phyloP scores from a whole-genome alignment of 2,113 vertebrate genomes.

The Ursus arctos region DNA sequence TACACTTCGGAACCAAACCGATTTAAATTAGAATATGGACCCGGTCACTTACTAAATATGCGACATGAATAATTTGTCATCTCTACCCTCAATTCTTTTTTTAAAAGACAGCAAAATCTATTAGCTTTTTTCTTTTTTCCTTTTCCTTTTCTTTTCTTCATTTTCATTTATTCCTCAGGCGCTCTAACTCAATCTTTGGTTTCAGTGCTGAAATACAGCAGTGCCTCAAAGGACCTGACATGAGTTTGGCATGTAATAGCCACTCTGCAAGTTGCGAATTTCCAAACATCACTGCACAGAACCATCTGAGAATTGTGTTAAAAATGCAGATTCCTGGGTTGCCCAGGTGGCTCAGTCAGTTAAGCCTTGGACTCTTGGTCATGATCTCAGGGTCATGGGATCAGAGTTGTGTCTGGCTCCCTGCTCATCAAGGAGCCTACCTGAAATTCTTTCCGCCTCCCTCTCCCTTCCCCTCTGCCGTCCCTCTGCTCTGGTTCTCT shows the following conservation, averaged over 20 bases:
- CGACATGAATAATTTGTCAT: background rate
- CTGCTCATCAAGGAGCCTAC: background rate
- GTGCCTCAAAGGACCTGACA: background rate
- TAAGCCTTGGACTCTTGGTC: background rate
- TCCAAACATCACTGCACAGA: background rate
- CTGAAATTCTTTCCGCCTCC: background rate
- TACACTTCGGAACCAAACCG: background rate
- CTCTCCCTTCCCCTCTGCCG: background rate
- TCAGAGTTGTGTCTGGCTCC: too few relatives aligned
- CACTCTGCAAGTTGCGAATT: background rate
- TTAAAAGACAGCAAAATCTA: background rate
- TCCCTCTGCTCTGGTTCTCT: background rate
- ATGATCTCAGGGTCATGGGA: background rate
- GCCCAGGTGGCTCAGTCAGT: background rate
- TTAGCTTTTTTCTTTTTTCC: background rate
- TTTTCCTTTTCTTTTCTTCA: background rate
- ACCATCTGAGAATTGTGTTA: background rate
- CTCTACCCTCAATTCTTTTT: background rate
- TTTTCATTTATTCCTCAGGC: background rate
- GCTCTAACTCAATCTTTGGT: background rate
- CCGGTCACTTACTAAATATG: background rate
- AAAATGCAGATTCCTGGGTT: background rate
- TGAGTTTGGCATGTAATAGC: background rate
- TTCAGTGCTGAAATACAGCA: background rate
- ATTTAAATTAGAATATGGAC: background rate